These are phyloP conservation scores for Dipodomys stephensi DNA, from an alignment of 2,113 vertebrate species.

Conservation along the genomic window DNA sequence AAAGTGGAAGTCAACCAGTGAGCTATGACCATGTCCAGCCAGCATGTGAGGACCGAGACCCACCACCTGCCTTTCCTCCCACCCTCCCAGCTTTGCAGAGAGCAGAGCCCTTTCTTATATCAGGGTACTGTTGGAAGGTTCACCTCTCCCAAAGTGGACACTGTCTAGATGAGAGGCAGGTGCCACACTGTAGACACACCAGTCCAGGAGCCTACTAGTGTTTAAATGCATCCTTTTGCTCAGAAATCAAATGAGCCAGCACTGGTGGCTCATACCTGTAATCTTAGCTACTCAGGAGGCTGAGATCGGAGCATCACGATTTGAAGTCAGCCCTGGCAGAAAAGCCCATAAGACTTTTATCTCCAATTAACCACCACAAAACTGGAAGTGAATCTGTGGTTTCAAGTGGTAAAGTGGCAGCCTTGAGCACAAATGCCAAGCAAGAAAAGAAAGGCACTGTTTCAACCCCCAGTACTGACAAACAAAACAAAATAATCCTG, in stretches of 20 bases:
- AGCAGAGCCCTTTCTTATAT: background rate
- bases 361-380: too few relatives aligned
- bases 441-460: too few relatives aligned
- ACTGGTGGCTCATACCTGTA: too few relatives aligned
- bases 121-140: background rate
- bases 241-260: background rate
- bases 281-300: too few relatives aligned
- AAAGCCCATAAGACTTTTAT: too few relatives aligned
- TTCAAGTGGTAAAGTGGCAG: too few relatives aligned
- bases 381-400: too few relatives aligned
- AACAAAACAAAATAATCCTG: background rate
- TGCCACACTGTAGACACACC: background rate
- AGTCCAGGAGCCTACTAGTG: rapidly evolving
- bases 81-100: background rate
- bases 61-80: background rate
- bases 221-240: background rate
- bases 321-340: too few relatives aligned
- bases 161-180: background rate
- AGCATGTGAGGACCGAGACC: background rate
- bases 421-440: too few relatives aligned
- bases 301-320: too few relatives aligned
- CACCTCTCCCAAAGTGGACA: rapidly evolving
- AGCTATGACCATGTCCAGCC: background rate
- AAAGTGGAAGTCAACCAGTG: background rate
- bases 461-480: too few relatives aligned